Evolutionary conservation across 2,113 vertebrate species (phyloP), one percentile per base, ranked within the genome.

Genomic region (Rhizomys pruinosus): DNA sequence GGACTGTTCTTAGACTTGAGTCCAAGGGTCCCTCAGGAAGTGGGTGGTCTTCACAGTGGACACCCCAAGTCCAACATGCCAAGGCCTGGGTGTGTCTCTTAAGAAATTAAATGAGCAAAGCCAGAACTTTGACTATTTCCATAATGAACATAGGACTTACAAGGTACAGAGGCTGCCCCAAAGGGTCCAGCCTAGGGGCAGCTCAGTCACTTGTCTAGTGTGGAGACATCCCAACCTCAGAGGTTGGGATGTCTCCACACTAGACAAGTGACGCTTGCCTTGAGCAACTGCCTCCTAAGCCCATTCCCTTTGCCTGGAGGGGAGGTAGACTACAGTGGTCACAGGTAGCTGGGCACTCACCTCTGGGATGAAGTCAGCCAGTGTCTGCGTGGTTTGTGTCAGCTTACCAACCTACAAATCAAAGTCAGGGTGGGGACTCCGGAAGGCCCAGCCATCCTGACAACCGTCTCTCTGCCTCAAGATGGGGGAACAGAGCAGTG

Each of bases 331-430:
- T 0, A 0, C 4, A n/a, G 44, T 10, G 37, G 27, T 19, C n/a
- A 25, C 1, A 17, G 17, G 73, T 12, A 20, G 12, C 1, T 4
- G 39, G 9, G 7, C 42, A 96, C 97, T 91, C 94, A 97, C 98
- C 91, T 84, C 7, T 0, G 97, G 96, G 47, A 97, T 71, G 90
- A 97, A 96, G 73, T 27, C n/a, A 73, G 94, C 89, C 59, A 98
- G 47, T 1, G 39, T 93, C 2, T 16, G 4, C 0, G 96, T 96
- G 27, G 92, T 97, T 66, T 97, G 92, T 0, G 85, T 69, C 72
- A 97, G 77, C 7, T 93, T 34, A 27, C 91, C 93, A 61, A 96
- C 85, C 97, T 98, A 84, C 66, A 84, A 78, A 69, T 71, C 72
- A 88, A 91, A 89, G 10, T 37, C 64, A 80, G 86, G 9, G 5